A percentile compares a stretch with the other conserved stretches of the same genome.
Conservation (phyloP, 2,797 vertebrate genomes). For the Vultur gryphus region DNA sequence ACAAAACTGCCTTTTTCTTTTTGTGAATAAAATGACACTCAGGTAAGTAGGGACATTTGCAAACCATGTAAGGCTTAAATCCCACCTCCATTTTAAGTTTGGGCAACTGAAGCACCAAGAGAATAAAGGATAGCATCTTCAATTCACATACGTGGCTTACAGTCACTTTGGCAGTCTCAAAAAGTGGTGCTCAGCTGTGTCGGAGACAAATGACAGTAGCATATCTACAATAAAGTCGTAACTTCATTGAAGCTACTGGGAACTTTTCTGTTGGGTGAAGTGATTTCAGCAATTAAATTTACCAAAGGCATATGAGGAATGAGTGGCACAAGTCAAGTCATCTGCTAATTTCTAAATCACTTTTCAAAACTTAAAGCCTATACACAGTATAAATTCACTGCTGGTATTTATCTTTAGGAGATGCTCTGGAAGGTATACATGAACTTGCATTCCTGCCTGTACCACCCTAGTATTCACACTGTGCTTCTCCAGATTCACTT, state of each 20-base stretch:
- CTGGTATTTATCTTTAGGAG: neutral
- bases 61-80: neutral
- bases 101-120: neutral
- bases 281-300: neutral
- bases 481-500: neutral
- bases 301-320: neutral
- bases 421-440: neutral
- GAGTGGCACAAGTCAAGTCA: neutral
- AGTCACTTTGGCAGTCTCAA: neutral
- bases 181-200: neutral
- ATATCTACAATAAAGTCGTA: neutral
- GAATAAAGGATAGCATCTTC: neutral
- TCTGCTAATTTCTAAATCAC: neutral
- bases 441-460: neutral
- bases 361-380: neutral
- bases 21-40: neutral
- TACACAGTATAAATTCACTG: neutral
- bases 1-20: neutral
- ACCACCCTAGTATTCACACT: neutral
- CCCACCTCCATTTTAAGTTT: neutral
- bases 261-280: neutral
- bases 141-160: neutral
- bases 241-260: neutral
- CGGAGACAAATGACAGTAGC: neutral
- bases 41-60: neutral